Evolutionary conservation across 2,888 invertebrate species (phyloP), one percentile per base, ranked within the genome.

Genomic region (Polymixis lichenea): DNA sequence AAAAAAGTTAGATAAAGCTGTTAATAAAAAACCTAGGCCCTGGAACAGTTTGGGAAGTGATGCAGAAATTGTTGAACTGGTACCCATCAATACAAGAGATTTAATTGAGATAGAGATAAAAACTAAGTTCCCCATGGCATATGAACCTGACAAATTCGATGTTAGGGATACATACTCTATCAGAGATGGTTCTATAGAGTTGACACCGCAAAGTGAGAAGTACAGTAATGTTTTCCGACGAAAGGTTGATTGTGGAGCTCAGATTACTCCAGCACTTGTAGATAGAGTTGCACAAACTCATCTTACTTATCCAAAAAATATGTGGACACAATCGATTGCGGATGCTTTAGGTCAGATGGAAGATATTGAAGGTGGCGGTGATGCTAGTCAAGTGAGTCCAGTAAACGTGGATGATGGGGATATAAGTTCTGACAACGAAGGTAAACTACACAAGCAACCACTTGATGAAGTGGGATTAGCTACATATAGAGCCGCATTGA

Each of bases 1-100:
- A 87, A 96, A 95, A 87, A 97, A 96, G 91, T 91, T 97, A 80
- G 95, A 97, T 86, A 97, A 97, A 74, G 96, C 97, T 9, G 93
- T 98, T 3, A 93, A 96, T 61, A 98, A 97, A 89, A 96, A 95
- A 80, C 95, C 97, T 0, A 93, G 95, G 11, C 90, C 93, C 0
- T 98, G 98, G 98, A 91, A 92, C 43, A 96, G 96, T 77, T 93
- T 97, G 9, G 98, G 98, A 43, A 98, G 98, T 89, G 97, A 97
- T 82, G 84, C 83, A 7, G 98, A 98, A 93, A 97, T 98, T 64
- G 97, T 96, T 70, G 95, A 97, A 65, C 90, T 95, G 0, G 89
- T 95, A 38, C 96, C 97, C 11, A 91, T 97, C 28, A 97, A 97
- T 61, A 95, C 94, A 9, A 95, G 98, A 75, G 96, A 97, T 0